A percentile compares a stretch with the other conserved stretches of the same genome.
Conservation (phyloP, 2,797 vertebrate species). For the Xenopus petersii region DNA sequence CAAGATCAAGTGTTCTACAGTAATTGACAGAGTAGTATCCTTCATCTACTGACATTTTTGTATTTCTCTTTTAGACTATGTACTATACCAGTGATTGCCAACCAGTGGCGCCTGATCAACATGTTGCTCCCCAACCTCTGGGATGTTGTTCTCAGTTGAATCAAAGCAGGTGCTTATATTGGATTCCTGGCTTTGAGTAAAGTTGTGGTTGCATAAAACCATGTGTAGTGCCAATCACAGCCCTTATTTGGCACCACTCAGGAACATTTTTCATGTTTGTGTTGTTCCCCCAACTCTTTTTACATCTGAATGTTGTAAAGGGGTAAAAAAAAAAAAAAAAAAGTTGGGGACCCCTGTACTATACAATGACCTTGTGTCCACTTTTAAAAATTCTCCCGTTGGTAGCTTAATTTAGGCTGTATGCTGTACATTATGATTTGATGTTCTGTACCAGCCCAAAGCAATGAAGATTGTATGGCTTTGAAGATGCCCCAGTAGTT, state of each 20-base stretch:
- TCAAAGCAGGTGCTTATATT: neutral
- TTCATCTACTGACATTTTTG: neutral
- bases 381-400: conserved; percentile 5
- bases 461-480: no score
- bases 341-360: neutral
- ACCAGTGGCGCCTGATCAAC: no score
- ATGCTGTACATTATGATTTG: no score
- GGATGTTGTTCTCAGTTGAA: no score
- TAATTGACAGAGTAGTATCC: conserved; percentile 1
- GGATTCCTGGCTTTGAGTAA: neutral
- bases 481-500: no score
- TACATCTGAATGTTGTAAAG: neutral
- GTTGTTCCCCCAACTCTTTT: no score
- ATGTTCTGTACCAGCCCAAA: no score
- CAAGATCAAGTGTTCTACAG: conserved; percentile 10
- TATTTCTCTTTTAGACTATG: neutral
- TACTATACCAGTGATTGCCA: neutral
- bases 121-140: no score
- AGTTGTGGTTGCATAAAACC: neutral
- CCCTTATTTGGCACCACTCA: no score
- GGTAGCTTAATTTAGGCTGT: neutral
- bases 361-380: neutral
- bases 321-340: neutral
- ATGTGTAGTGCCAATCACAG: no score
- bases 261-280: no score